These are phyloP conservation scores for Dione juno DNA, from an alignment of 2,888 invertebrate genomes.

Conservation along the genomic window DNA sequence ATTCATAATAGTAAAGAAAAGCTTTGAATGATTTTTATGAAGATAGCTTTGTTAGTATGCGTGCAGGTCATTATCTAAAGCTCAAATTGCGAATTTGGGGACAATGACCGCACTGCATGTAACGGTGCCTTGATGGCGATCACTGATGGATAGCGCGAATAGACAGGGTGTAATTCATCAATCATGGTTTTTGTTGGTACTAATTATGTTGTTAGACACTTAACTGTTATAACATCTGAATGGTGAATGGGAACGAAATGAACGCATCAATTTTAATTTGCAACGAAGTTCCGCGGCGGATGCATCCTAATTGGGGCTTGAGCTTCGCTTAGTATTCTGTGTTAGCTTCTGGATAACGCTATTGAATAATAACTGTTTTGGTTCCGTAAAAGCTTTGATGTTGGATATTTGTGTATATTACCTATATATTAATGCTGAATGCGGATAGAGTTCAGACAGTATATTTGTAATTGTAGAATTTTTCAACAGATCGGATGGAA, in stretches of 20 bases:
- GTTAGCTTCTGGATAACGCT: slow-evolving; percentile 10
- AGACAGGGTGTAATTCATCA: slow-evolving; percentile 37
- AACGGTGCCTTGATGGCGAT: slow-evolving; percentile 63
- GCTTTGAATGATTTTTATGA: neutral
- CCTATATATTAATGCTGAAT: no score
- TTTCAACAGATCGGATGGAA: no score
- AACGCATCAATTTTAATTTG: slow-evolving; percentile 26
- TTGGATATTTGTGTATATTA: neutral
- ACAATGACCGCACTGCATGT: slow-evolving; percentile 40
- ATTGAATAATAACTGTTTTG: neutral
- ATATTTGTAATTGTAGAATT: no score
- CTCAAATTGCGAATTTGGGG: slow-evolving; percentile 28
- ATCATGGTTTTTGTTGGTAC: slow-evolving; percentile 34
- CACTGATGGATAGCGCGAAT: slow-evolving; percentile 50
- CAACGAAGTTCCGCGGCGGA: slow-evolving; percentile 20
- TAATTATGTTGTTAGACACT: slow-evolving; percentile 25
- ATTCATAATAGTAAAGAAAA: slow-evolving; percentile 8
- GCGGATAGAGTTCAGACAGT: no score
- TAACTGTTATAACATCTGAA: slow-evolving; percentile 23
- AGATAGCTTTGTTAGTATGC: neutral
- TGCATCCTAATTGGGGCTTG: slow-evolving; percentile 23
- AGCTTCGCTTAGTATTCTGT: slow-evolving; percentile 15
- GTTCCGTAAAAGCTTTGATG: neutral
- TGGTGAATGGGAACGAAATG: slow-evolving; percentile 20
- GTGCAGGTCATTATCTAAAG: slow-evolving; percentile 6